Percentiles rank a stretch among this genome's conserved stretches.
phyloP scores from a whole-genome alignment of 1,140 invertebrate genomes.

The Ditylenchus dipsaci region DNA sequence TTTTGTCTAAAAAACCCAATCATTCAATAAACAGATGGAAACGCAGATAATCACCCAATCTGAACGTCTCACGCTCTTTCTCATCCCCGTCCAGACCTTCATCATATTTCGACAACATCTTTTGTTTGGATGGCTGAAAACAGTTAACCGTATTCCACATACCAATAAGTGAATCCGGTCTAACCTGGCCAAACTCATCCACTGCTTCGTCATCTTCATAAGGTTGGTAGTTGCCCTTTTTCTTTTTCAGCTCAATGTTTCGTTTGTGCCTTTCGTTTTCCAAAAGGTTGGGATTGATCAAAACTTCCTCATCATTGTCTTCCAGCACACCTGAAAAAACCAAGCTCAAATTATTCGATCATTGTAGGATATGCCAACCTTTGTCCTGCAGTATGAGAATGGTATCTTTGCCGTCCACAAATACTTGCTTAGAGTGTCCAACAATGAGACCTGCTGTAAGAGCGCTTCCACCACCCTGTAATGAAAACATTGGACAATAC shows the following conservation, averaged over 20 bases:
- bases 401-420: slow-evolving; percentile 77
- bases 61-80: slow-evolving; percentile 74
- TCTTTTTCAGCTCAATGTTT: slow-evolving; percentile 79
- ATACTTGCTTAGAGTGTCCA: slow-evolving; percentile 73
- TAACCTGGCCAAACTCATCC: slow-evolving; percentile 73
- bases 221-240: slow-evolving; percentile 71
- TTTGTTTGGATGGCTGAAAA: slow-evolving; percentile 62
- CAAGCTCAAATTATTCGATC: background rate
- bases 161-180: slow-evolving; percentile 2
- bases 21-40: slow-evolving; percentile 9
- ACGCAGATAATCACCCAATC: slow-evolving; percentile 66
- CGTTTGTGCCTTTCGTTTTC: slow-evolving; percentile 86
- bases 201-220: slow-evolving; percentile 79
- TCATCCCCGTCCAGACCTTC: slow-evolving; percentile 78
- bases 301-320: slow-evolving; percentile 73
- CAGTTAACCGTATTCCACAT: background rate
- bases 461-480: background rate
- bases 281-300: slow-evolving; percentile 90
- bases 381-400: slow-evolving; percentile 91
- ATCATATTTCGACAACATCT: slow-evolving; percentile 84
- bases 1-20: slow-evolving; percentile 25
- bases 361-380: slow-evolving; percentile 59
- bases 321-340: slow-evolving; percentile 71
- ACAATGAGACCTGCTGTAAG: slow-evolving; percentile 75
- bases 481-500: background rate